Percentiles rank a stretch among this genome's conserved stretches.
Evolutionary conservation across 1,140 invertebrate genomes (phyloP).

Genomic region (Drosophila guanche): DNA sequence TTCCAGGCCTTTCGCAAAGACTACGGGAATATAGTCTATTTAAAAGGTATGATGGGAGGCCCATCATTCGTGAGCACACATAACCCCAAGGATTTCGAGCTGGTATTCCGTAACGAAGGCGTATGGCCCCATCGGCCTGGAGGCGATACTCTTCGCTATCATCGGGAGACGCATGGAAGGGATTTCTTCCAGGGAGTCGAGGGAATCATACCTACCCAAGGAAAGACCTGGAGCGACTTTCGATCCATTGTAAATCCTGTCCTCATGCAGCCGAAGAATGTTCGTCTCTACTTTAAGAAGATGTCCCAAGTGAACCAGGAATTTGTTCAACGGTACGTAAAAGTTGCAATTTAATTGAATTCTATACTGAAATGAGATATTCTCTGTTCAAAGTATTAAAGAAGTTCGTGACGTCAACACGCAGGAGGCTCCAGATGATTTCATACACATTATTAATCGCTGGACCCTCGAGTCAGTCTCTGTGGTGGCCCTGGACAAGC

Average conservation of each 20-base stretch:
- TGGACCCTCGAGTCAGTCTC: slow-evolving; percentile 90
- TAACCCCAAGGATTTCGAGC: slow-evolving; percentile 70
- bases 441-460: slow-evolving; percentile 87
- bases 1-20: slow-evolving; percentile 34
- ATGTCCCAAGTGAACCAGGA: slow-evolving; percentile 83
- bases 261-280: slow-evolving; percentile 84
- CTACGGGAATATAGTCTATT: slow-evolving; percentile 56
- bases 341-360: slow-evolving; percentile 56
- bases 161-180: slow-evolving; percentile 52
- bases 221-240: slow-evolving; percentile 65
- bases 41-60: slow-evolving; percentile 58
- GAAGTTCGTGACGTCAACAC: slow-evolving; percentile 84
- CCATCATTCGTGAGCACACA: slow-evolving; percentile 44
- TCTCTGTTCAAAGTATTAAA: slow-evolving; percentile 80
- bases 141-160: slow-evolving; percentile 55
- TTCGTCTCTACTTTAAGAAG: slow-evolving; percentile 82
- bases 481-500: slow-evolving; percentile 87
- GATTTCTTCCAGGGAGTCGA: slow-evolving; percentile 63
- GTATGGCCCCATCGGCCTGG: slow-evolving; percentile 71
- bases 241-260: slow-evolving; percentile 83
- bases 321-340: slow-evolving; percentile 58
- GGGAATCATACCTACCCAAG: slow-evolving; percentile 64
- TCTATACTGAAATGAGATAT: background rate
- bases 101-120: slow-evolving; percentile 68
- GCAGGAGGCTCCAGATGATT: slow-evolving; percentile 85